Percentiles rank a stretch among this genome's conserved stretches.
phyloP scores from a whole-genome alignment of 2,113 vertebrate species.

The Podiceps cristatus region DNA sequence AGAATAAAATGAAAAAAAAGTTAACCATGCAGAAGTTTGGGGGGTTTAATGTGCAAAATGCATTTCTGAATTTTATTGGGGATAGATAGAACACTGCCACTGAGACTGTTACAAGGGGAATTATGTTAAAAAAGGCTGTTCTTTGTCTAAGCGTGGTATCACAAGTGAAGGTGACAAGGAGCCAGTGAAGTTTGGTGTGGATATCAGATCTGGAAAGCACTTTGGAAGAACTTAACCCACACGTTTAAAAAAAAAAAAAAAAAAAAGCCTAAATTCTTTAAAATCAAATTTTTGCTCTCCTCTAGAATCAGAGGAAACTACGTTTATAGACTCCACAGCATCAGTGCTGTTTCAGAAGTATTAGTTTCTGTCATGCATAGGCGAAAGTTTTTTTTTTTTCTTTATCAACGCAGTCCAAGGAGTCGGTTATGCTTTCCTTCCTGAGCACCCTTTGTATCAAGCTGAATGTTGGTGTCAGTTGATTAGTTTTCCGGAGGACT shows the following conservation, averaged over 20 bases:
- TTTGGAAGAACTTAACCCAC: neutral
- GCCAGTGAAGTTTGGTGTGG: neutral
- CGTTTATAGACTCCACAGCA: neutral
- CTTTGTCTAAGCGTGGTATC: neutral
- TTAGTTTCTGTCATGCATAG: neutral
- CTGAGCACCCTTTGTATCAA: neutral
- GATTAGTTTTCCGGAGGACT: neutral
- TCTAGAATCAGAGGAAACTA: neutral
- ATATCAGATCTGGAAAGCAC: slow-evolving; percentile 43
- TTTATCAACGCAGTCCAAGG: neutral
- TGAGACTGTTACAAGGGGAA: neutral
- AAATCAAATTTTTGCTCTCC: neutral
- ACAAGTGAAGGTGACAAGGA: slow-evolving; percentile 21
- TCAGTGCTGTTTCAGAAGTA: neutral
- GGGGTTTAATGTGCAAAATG: neutral
- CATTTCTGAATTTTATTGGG: neutral
- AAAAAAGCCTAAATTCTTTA: neutral
- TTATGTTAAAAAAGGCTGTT: neutral
- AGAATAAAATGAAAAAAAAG: neutral
- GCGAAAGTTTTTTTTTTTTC: neutral
- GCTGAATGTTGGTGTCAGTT: neutral
- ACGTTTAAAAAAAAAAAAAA: neutral
- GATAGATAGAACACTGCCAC: neutral
- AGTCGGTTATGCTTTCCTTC: neutral
- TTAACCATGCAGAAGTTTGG: neutral